Base-by-base conservation (phyloP, 2,888 invertebrate species). In the Autographa pulchrina region DNA sequence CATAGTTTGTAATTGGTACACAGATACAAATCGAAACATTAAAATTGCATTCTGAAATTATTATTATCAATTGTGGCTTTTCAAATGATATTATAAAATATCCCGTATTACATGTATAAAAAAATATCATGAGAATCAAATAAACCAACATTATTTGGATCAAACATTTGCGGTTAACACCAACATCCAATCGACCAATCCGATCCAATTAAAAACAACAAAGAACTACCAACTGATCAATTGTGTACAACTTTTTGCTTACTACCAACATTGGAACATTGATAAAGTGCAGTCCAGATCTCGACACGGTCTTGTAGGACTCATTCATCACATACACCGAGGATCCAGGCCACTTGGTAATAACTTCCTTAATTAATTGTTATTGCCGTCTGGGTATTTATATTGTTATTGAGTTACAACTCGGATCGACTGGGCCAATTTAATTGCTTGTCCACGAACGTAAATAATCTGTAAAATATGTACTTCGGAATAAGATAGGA, bases 291-390 rank as follows among this genome's bases (percentile, higher is more conserved):
- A 74, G 75, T 70, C 75, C 76, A 66, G 68, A 80, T 83, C 75
- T 67, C 62, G 25, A 65, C 67, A 74, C 52, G 65, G 25, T 56
- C 54, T 54, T 11, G 64, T 67, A 81, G 80, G 66, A 66, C 70
- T 74, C 85, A 86, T 88, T 78, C 82, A 85, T 86, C 88, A 86
- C 79, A 85, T 89, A 90, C 85, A 87, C 86, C 72, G 71, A 69
- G 74, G 74, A 81, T 80, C 70, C 68, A 66, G 77, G 74, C 78
- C 83, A 73, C 75, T 83, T 75, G 75, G 88, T 88, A 91, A 91
- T 91, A 92, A 91, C 86, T 89, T 89, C 83, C 84, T 85, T 92
- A 91, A 92, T 92, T 92, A 92, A 93, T 92, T 92, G 92, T 91
- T 92, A 92, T 89, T 87, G 88, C 88, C 75, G 81, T 81, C 83